These are phyloP conservation scores for Dynastes tityus DNA, from an alignment of 2,888 invertebrate genomes.

Conservation along the genomic window DNA sequence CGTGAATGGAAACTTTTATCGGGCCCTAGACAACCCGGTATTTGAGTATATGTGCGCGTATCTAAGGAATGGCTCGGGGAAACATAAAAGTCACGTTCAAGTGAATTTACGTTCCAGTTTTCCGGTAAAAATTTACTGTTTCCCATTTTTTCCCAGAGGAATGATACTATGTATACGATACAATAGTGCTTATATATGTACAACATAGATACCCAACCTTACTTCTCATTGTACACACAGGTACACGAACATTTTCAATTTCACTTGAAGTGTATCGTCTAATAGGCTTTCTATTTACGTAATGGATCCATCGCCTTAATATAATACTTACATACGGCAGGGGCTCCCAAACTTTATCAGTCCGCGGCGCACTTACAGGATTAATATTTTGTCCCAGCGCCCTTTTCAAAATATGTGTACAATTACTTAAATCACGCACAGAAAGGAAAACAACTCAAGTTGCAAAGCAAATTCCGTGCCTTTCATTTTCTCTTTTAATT, in stretches of 20 bases:
- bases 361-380: no score
- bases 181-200: neutral
- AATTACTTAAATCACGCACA: no score
- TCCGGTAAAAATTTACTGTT: slow-evolving; percentile 37
- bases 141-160: slow-evolving; percentile 23
- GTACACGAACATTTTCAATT: neutral
- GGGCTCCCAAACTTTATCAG: no score
- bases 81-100: slow-evolving; percentile 45
- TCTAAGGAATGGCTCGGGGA: slow-evolving; percentile 10
- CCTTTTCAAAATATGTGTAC: no score
- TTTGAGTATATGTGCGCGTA: slow-evolving; percentile 23
- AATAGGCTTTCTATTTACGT: neutral
- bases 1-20: slow-evolving; percentile 43
- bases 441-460: no score
- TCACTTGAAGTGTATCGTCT: neutral
- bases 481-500: no score
- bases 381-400: no score
- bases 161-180: slow-evolving; percentile 20
- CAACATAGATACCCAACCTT: neutral
- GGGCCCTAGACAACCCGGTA: slow-evolving; percentile 20
- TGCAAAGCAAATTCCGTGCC: no score
- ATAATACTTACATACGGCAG: no score
- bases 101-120: slow-evolving; percentile 40
- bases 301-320: no score
- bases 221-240: no score